Base-by-base conservation (phyloP, 1,140 invertebrate species). In the Orius insidiosus region DNA sequence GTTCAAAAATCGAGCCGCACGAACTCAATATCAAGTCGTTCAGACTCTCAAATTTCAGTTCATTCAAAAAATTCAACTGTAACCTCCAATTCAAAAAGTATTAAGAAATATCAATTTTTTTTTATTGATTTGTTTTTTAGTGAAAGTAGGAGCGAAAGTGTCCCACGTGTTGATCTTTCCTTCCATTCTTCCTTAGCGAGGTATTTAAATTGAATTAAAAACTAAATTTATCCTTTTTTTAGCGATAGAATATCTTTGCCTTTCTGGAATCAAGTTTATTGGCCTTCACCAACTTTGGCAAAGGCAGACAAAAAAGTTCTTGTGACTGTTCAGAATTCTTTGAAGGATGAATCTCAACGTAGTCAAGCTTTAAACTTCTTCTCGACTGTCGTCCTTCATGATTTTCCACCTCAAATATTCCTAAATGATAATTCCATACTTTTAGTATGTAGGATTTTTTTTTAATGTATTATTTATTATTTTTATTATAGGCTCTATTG, bases 321-420 rank as follows among this genome's bases (percentile, higher is more conserved):
- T 1, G 24, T 11, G 15, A 39, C 41, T 5, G 47, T 49, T 8
- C 11, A 16, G 2, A 24, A 31, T 7, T 40, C 39, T 4, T 34
- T 49, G 5, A 42, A 19, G 6, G 46, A 48, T 13, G 6, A 32
- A n/a, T 33, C 40, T 3, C 41, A 49, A 18, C 38, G 30, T 31
- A 18, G n/a, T 10, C 39, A 49, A 16, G 47, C 42, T 38, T 33
- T 42, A 13, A 38, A 49, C 42, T 49, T 49, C 19, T 36, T 49
- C 7, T 49, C 47, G 8, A 37, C 47, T 1, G 47, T 49, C 14
- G 32, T 45, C 10, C 18, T 49, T 1, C 47, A 49, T 24, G 47
- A 49, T 32, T 49, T 49, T 19, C 47, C 47, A 24, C 47, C 47
- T 36, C 47, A 49, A 24, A 32, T 49, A 14, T 49, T 49, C 24